Evolutionary conservation across 2,888 invertebrate genomes (phyloP).

Genomic region (Hipparchia semele): DNA sequence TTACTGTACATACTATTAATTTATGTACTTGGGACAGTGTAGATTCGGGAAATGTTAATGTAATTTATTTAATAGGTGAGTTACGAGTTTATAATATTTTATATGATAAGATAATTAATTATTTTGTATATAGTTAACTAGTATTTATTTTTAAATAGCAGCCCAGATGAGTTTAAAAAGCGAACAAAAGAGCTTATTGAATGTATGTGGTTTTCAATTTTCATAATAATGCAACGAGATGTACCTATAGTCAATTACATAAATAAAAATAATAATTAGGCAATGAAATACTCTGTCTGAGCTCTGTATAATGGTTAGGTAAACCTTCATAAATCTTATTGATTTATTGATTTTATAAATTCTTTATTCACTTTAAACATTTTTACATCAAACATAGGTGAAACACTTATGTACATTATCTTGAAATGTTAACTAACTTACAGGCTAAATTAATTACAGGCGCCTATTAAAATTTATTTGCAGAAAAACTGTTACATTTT

Average conservation of each 20-base stretch:
- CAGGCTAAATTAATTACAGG: no score
- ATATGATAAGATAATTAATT: no score
- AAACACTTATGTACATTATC: not conserved
- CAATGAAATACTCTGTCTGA: no score
- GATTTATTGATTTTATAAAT: no score
- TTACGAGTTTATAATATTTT: not conserved
- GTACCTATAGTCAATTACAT: not conserved
- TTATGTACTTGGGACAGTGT: not conserved
- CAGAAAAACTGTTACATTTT: no score
- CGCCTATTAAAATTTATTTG: no score
- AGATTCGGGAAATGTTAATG: not conserved
- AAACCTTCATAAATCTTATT: no score
- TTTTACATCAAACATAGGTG: no score
- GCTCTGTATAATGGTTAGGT: not conserved
- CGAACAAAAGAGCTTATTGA: constrained; percentile 2
- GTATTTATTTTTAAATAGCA: not conserved
- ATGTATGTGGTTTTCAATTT: not conserved
- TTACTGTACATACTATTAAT: no score
- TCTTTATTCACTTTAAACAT: no score
- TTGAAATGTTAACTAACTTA: no score
- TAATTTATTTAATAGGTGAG: not conserved
- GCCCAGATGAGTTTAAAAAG: not conserved
- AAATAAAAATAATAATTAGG: no score
- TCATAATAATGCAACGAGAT: not conserved
- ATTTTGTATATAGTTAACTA: not conserved